Evolutionary conservation across 2,888 invertebrate genomes (phyloP), one percentile per base, ranked within the genome.

Genomic region (Watsonalla cultraria): DNA sequence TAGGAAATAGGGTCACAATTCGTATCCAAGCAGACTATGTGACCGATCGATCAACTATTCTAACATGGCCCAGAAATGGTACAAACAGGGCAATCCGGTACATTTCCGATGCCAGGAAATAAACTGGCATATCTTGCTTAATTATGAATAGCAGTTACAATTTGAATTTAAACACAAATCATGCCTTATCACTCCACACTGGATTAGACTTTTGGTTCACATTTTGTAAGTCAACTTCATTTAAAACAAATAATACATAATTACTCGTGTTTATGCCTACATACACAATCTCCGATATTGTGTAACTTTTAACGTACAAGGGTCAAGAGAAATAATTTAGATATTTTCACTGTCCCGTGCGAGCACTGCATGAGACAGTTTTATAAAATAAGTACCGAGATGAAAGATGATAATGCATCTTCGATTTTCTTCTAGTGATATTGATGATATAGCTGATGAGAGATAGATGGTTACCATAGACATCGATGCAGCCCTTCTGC

Each of bases 401-500:
- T 24, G 24, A 24, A 24, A 24, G 4, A 24, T 24, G 24, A 4
- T 24, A 4, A 24, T 24, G 24, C 24, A 24, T 24, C 24, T 24
- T 24, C 2, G 24, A 24, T 24, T 24, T 24, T 24, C 4, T 24
- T 24, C 24, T 2, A 2, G 24, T 24, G 24, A 24, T 24, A 24
- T 49, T 54, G 51, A 51, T 15, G 24, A 5, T 0, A 42, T 7
- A 6, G 2, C 11, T 0, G 0, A 15, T 7, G 8, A 42, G 37
- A 2, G 24, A n/a, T 35, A 35, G 5, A 35, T 15, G 86, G 93
- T 92, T 81, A 97, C 97, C 96, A 77, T 95, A 95, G 15, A 97
- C 96, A 79, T 97, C 96, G 57, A 97, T 93, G 77, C 97, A 97
- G 7, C 97, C 97, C 54, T 96, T 92, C 86, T 96, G 95, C 78